Evolutionary conservation across 2,888 invertebrate genomes (phyloP).

Genomic region (Leptogaster cylindrica): DNA sequence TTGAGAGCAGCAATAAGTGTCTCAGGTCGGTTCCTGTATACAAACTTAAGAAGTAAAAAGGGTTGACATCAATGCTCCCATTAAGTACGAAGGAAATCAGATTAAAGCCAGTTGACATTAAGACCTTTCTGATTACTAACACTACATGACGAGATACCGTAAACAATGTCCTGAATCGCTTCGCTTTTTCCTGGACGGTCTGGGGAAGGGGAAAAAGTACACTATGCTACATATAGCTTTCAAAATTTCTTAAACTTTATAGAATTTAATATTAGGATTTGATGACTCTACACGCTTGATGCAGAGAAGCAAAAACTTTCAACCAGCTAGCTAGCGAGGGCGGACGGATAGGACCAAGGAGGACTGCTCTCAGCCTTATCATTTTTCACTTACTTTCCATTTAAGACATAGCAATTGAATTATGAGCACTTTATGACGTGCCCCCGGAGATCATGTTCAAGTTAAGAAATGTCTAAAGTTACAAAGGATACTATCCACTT

Average conservation of each 20-base stretch:
- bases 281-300: slow-evolving; percentile 38
- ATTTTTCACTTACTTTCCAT: slow-evolving; percentile 20
- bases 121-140: slow-evolving; percentile 46
- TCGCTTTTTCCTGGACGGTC: background rate
- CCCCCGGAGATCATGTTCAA: no score
- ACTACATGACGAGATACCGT: slow-evolving; percentile 36
- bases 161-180: background rate
- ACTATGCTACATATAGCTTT: background rate
- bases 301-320: no score
- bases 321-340: no score
- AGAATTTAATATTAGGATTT: slow-evolving; percentile 45
- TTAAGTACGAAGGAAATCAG: slow-evolving; percentile 46
- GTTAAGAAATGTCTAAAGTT: no score
- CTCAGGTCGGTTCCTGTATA: slow-evolving; percentile 22
- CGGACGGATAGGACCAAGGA: no score
- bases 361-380: background rate
- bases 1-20: slow-evolving; percentile 45
- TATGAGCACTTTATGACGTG: no score
- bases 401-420: no score
- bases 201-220: background rate
- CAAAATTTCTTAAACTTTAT: slow-evolving; percentile 36
- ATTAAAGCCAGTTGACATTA: slow-evolving; percentile 47
- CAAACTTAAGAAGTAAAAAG: slow-evolving; percentile 37
- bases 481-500: no score
- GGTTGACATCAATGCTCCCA: slow-evolving; percentile 36